These are phyloP conservation scores for Dendrocincla fuliginosa DNA, from an alignment of 2,797 vertebrate species.

Conservation along the genomic window DNA sequence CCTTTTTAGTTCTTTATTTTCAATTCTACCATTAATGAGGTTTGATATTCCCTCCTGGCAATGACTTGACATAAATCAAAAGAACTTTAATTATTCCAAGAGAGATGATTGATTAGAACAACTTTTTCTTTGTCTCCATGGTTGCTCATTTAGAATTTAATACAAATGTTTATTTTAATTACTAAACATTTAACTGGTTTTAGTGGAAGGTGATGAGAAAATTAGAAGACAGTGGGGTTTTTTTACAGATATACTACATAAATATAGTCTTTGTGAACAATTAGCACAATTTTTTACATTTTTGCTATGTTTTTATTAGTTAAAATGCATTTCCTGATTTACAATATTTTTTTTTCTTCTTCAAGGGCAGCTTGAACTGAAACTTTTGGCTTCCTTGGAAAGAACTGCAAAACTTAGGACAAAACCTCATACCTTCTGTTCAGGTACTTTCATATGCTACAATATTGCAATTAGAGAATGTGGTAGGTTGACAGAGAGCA, in stretches of 20 bases:
- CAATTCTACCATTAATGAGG: background rate
- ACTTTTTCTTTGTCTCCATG: background rate
- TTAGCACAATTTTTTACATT: background rate
- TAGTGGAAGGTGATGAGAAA: background rate
- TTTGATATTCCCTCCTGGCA: background rate
- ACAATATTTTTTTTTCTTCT: background rate
- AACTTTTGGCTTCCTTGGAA: background rate
- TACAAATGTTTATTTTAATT: background rate
- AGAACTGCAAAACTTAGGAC: background rate
- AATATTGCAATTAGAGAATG: background rate
- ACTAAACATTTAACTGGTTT: background rate
- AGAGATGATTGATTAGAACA: background rate
- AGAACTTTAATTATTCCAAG: conserved; percentile 23
- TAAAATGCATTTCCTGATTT: background rate
- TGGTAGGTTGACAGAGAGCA: background rate
- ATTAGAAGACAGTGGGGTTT: background rate
- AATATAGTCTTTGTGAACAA: background rate
- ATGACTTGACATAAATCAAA: conserved; percentile 31
- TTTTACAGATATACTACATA: background rate
- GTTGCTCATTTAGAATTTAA: conserved; percentile 36
- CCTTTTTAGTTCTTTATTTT: background rate
- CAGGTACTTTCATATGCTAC: background rate
- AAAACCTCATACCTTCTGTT: background rate
- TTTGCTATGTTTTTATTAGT: background rate
- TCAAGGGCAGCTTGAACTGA: background rate